Evolutionary conservation across 2,113 vertebrate genomes (phyloP).

Genomic region (Pollimyrus isidori): DNA sequence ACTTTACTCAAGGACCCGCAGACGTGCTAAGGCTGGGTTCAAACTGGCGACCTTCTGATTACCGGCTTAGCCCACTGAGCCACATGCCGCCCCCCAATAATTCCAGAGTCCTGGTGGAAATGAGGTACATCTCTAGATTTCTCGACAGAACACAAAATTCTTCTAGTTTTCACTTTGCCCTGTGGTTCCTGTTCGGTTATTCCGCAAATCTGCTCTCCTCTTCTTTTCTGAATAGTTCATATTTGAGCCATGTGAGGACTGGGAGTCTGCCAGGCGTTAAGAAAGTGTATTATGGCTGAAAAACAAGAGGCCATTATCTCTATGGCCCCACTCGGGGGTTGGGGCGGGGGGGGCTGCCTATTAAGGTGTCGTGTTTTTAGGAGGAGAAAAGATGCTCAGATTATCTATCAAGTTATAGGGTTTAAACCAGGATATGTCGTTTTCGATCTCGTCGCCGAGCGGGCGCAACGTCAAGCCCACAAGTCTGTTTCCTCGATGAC

Average conservation of each 20-base stretch:
- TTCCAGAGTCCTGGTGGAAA: neutral
- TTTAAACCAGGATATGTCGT: neutral
- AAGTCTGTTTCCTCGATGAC: neutral
- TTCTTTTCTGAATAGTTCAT: neutral
- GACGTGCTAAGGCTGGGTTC: too few relatives aligned
- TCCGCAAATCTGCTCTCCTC: slow-evolving; percentile 4
- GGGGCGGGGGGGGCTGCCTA: neutral
- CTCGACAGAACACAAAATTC: neutral
- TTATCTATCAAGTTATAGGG: neutral
- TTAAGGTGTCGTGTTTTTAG: neutral
- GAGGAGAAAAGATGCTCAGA: neutral
- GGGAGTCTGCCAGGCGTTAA: neutral
- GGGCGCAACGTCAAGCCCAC: neutral
- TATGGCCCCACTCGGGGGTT: neutral
- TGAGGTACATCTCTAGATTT: neutral
- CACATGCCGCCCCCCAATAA: neutral
- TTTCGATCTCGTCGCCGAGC: neutral
- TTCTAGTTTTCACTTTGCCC: neutral
- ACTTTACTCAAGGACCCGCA: too few relatives aligned
- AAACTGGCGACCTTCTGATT: too few relatives aligned
- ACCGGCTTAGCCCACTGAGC: too few relatives aligned
- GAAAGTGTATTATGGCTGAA: neutral
- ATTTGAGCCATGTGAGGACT: neutral
- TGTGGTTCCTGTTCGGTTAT: neutral
- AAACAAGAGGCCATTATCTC: neutral